Conservation (phyloP, 2,888 invertebrate genomes). For the Colletes collaris region DNA sequence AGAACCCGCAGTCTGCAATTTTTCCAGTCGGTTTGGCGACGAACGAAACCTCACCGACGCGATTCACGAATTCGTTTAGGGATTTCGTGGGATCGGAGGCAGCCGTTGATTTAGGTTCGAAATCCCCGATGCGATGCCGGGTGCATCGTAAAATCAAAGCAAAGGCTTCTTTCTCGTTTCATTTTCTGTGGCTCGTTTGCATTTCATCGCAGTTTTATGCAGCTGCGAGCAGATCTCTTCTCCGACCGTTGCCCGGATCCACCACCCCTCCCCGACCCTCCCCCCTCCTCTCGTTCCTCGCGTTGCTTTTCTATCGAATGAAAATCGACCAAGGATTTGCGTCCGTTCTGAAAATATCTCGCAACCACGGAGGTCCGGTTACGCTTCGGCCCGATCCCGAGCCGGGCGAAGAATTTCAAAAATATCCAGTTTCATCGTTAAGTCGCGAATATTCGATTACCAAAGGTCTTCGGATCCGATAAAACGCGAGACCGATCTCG, state of each 20-base stretch:
- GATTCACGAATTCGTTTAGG: slow-evolving; percentile 41
- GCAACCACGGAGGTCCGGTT: not conserved
- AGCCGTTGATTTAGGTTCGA: slow-evolving; percentile 52
- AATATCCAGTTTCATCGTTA: not conserved
- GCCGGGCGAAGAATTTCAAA: not conserved
- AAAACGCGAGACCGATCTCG: too few species aligned
- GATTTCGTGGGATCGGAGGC: slow-evolving; percentile 43
- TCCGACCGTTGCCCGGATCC: not conserved
- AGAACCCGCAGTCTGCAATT: too few species aligned
- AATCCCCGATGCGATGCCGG: slow-evolving; percentile 31
- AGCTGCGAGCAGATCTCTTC: slow-evolving; percentile 34
- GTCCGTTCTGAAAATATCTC: slow-evolving; percentile 3
- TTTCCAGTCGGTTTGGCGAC: not conserved
- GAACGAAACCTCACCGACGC: slow-evolving; percentile 1
- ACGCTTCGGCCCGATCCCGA: not conserved
- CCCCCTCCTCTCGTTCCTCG: not conserved
- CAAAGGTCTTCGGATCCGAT: too few species aligned
- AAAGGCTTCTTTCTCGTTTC: slow-evolving; percentile 48
- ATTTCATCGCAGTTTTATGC: slow-evolving; percentile 66
- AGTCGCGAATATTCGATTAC: too few species aligned
- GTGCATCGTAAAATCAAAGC: slow-evolving; percentile 55
- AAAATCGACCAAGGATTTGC: slow-evolving; percentile 43
- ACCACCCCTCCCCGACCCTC: too few species aligned
- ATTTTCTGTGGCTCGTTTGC: slow-evolving; percentile 61
- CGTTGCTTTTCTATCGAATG: slow-evolving; percentile 38